Conservation (phyloP, 2,888 invertebrate genomes). For the Terebella lapidaria region DNA sequence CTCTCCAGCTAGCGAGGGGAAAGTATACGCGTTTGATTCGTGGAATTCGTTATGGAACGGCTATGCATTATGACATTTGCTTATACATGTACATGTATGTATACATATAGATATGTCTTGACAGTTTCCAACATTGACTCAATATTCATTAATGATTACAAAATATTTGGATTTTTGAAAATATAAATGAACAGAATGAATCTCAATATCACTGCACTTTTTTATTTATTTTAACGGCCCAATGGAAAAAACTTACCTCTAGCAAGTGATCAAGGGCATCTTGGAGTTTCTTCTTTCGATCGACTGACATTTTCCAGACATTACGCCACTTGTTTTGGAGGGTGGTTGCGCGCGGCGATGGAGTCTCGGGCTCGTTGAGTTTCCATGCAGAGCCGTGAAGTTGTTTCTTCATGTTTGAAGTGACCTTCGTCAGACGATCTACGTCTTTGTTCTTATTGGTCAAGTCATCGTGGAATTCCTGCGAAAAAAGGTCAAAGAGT, state of each 20-base stretch:
- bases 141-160: too few species aligned
- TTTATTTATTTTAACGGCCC: too few species aligned
- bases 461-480: conserved; percentile 52
- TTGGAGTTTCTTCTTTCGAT: conserved; percentile 50
- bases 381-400: conserved; percentile 34
- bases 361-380: conserved; percentile 39
- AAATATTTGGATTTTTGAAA: too few species aligned
- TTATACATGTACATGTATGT: too few species aligned
- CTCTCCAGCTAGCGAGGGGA: conserved; percentile 48
- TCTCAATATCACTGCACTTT: too few species aligned
- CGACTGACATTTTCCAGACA: conserved; percentile 51
- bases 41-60: background rate
- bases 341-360: conserved; percentile 38
- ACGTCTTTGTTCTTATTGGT: conserved; percentile 46
- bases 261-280: conserved; percentile 47
- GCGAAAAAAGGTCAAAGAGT: background rate
- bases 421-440: conserved; percentile 40
- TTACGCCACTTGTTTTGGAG: conserved; percentile 49
- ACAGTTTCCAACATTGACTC: too few species aligned
- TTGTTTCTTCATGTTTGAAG: conserved; percentile 6
- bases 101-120: too few species aligned
- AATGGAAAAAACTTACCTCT: too few species aligned
- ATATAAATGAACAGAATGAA: too few species aligned
- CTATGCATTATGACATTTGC: background rate
- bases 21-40: background rate